Evolutionary conservation across 2,797 vertebrate genomes (phyloP).

Genomic region (Tachyglossus aculeatus): DNA sequence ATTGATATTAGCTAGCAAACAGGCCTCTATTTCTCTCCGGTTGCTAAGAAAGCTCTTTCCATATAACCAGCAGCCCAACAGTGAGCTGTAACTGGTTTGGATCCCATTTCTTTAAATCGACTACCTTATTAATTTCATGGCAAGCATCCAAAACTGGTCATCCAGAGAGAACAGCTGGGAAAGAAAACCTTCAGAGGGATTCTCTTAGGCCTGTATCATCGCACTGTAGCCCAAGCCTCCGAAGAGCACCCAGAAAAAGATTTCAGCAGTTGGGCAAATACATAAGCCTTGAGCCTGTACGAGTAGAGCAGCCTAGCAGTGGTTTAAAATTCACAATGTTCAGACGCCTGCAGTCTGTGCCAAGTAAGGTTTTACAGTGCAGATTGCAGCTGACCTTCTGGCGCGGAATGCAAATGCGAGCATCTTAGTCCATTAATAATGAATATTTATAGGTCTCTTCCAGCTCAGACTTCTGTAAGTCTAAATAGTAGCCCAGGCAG

Average conservation of each 20-base stretch:
- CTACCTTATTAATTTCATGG: not conserved
- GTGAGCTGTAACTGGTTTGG: slow-evolving; percentile 54
- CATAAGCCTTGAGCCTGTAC: too few species aligned
- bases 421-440: not conserved
- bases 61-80: slow-evolving; percentile 39
- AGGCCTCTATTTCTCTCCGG: slow-evolving; percentile 39
- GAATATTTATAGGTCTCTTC: not conserved
- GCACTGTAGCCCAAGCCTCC: too few species aligned
- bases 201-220: too few species aligned
- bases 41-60: slow-evolving; percentile 37
- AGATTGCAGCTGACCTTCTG: not conserved
- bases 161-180: too few species aligned
- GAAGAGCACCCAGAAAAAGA: too few species aligned
- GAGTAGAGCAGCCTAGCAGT: too few species aligned
- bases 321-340: not conserved
- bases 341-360: not conserved
- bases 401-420: not conserved
- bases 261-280: too few species aligned
- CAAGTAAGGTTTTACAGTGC: not conserved
- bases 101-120: slow-evolving; percentile 23
- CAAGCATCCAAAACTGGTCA: too few species aligned
- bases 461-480: not conserved
- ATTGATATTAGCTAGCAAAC: not conserved
- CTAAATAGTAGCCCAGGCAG: not conserved
- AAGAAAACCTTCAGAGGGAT: too few species aligned